A percentile compares a stretch with the other conserved stretches of the same genome.
phyloP scores from a whole-genome alignment of 2,797 vertebrate species.

The Rhyacichthys aspro region DNA sequence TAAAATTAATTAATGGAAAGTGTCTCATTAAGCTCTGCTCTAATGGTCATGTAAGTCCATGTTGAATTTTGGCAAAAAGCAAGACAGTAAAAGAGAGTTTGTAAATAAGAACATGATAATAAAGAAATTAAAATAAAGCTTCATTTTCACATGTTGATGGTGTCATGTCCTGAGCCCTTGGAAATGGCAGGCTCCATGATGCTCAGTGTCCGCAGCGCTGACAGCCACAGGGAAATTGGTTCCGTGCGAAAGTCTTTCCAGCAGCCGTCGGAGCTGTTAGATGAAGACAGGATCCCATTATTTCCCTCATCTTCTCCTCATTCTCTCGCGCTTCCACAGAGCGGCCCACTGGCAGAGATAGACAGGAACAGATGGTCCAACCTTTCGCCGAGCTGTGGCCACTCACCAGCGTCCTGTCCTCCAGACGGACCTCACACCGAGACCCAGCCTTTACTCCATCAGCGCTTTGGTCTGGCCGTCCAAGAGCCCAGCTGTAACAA shows the following conservation, averaged over 20 bases:
- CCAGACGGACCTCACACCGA: slow-evolving; percentile 31
- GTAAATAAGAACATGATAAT: neutral
- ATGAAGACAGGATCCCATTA: slow-evolving; percentile 41
- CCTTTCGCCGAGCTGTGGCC: slow-evolving; percentile 25
- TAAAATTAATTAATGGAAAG: too few relatives aligned
- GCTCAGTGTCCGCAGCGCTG: slow-evolving; percentile 14
- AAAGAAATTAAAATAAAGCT: too few relatives aligned
- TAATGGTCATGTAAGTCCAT: too few relatives aligned
- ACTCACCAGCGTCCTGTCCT: slow-evolving; percentile 30
- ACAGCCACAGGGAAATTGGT: slow-evolving; percentile 16
- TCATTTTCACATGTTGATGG: neutral
- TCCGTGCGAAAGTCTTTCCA: slow-evolving; percentile 15
- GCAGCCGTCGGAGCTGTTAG: slow-evolving; percentile 34
- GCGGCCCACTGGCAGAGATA: slow-evolving; percentile 21
- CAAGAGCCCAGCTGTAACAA: slow-evolving; percentile 3
- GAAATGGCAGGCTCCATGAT: slow-evolving; percentile 9
- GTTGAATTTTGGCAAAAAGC: too few relatives aligned
- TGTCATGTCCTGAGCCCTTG: slow-evolving; percentile 5
- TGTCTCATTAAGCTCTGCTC: too few relatives aligned
- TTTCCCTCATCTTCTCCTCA: slow-evolving; percentile 32
- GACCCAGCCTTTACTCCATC: slow-evolving; percentile 17
- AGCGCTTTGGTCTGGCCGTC: slow-evolving; percentile 11
- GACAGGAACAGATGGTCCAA: slow-evolving; percentile 50
- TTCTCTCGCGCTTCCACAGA: slow-evolving; percentile 12
- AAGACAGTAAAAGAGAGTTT: neutral